Evolutionary conservation across 1,140 invertebrate species (phyloP).

Genomic region (Scaptomyza hsui): DNA sequence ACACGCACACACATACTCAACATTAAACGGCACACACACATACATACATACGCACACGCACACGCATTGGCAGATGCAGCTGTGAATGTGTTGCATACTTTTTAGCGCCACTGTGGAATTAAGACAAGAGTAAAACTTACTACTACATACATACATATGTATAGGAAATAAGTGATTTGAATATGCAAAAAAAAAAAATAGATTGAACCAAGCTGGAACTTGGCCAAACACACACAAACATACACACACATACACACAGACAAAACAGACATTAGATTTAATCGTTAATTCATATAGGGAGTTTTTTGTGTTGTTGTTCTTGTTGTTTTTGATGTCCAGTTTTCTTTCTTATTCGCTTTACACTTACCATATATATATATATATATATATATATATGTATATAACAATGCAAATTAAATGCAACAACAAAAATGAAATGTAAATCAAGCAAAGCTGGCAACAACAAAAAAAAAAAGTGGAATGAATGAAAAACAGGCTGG

Average conservation of each 20-base stretch:
- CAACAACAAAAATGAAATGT: background rate
- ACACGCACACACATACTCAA: slow-evolving; percentile 13
- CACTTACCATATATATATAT: no score
- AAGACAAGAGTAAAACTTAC: background rate
- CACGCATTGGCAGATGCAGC: slow-evolving; percentile 10
- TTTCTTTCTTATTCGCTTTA: background rate
- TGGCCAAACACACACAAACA: slow-evolving; percentile 41
- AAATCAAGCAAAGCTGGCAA: background rate
- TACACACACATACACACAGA: slow-evolving; percentile 22
- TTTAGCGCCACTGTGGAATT: slow-evolving; percentile 22
- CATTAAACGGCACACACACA: background rate
- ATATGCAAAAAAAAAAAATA: background rate
- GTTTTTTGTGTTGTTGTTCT: background rate
- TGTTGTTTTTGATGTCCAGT: background rate
- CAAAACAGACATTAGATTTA: slow-evolving; percentile 4
- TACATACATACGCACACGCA: background rate
- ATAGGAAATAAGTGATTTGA: slow-evolving; percentile 6
- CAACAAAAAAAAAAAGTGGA: no score
- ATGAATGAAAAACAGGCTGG: background rate
- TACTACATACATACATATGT: background rate
- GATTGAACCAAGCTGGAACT: slow-evolving; percentile 65
- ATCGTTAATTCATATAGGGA: slow-evolving; percentile 17
- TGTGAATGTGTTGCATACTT: slow-evolving; percentile 42
- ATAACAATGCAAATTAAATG: background rate
- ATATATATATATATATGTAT: no score